Percentiles rank a stretch among this genome's conserved stretches.
Conservation (phyloP, 2,113 vertebrate genomes). For the Megaptera novaeangliae region DNA sequence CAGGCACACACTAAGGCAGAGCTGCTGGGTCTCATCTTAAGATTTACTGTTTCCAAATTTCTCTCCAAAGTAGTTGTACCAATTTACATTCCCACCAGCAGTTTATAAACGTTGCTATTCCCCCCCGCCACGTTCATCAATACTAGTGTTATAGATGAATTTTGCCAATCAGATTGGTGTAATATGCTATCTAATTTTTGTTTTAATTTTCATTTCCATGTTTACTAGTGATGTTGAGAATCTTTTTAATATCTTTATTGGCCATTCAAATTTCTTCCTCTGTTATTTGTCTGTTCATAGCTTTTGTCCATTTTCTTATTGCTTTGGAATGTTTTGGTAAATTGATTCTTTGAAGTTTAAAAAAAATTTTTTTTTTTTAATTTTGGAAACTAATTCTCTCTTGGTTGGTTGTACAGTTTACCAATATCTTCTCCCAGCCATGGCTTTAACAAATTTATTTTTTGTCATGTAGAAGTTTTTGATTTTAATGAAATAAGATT, state of each 20-base stretch:
- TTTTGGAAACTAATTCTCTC: neutral
- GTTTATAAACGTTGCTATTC: neutral
- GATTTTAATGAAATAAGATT: neutral
- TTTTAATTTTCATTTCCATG: neutral
- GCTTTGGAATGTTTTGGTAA: neutral
- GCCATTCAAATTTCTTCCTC: neutral
- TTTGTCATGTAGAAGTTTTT: neutral
- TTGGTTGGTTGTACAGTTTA: neutral
- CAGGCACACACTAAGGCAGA: neutral
- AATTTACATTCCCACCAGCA: neutral
- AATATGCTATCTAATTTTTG: neutral
- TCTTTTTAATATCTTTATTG: neutral
- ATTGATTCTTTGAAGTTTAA: neutral
- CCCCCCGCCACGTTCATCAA: neutral
- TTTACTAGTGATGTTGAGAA: neutral
- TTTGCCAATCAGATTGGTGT: neutral
- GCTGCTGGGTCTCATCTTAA: neutral
- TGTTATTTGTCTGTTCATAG: neutral
- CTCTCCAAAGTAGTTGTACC: neutral
- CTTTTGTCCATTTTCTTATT: neutral
- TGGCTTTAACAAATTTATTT: neutral
- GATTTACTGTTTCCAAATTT: conserved; percentile 3
- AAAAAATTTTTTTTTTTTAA: neutral
- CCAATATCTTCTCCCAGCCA: neutral
- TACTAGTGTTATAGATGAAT: neutral